phyloP scores from a whole-genome alignment of 2,888 invertebrate species.

The Drosophila eohydei region DNA sequence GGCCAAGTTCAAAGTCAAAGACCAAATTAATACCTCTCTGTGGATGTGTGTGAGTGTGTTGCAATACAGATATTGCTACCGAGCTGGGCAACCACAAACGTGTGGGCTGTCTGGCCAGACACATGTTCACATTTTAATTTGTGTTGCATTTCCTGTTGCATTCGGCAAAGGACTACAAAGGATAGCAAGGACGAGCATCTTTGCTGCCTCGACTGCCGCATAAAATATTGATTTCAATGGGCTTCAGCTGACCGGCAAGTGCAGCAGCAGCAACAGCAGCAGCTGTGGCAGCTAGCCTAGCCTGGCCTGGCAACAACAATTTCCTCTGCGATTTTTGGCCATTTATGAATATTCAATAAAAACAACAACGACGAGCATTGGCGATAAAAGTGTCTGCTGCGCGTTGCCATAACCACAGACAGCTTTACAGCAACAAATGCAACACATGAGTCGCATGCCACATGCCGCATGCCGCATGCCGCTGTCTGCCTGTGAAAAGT shows the following conservation, averaged over 20 bases:
- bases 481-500: constrained; percentile 51
- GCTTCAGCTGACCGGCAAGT: constrained; percentile 18
- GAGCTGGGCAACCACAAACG: constrained; percentile 58
- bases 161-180: constrained; percentile 26
- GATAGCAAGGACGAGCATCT: constrained; percentile 38
- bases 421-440: constrained; percentile 40
- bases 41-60: constrained; percentile 5
- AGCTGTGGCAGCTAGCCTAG: constrained; percentile 19
- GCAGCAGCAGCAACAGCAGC: constrained; percentile 25
- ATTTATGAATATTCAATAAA: constrained; percentile 84
- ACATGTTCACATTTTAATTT: constrained; percentile 76
- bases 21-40: constrained; percentile 42
- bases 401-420: constrained; percentile 63
- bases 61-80: constrained; percentile 30
- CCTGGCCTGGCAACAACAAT: constrained; percentile 32
- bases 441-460: constrained; percentile 46
- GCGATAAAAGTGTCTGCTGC: constrained; percentile 82
- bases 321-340: constrained; percentile 57
- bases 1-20: constrained; percentile 51
- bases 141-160: constrained; percentile 81
- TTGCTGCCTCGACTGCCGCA: constrained; percentile 56
- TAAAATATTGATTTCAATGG: constrained; percentile 79
- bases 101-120: constrained; percentile 57
- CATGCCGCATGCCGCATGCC: constrained; percentile 1
- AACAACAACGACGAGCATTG: constrained; percentile 45